Evolutionary conservation across 2,797 vertebrate species (phyloP).

Genomic region (Hyperoplus lanceolatus): DNA sequence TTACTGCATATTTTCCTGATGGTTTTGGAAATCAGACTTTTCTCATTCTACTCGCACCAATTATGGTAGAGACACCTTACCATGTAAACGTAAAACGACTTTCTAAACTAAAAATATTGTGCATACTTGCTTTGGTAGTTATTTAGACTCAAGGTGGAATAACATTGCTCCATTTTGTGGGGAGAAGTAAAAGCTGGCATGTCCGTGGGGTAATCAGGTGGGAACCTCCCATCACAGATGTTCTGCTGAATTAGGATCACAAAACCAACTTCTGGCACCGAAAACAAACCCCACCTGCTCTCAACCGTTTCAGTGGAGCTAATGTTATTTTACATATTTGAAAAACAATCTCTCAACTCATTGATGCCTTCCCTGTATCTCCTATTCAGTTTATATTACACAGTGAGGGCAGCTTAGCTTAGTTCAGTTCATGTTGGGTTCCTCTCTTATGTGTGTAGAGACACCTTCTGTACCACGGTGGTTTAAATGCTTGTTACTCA

Average conservation of each 20-base stretch:
- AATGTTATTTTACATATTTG: conserved; percentile 25
- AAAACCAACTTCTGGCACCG: conserved; percentile 48
- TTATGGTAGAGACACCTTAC: background rate
- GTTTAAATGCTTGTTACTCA: conserved; percentile 30
- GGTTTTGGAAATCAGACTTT: conserved; percentile 7
- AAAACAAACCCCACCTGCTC: conserved; percentile 43
- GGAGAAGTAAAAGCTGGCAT: conserved; percentile 43
- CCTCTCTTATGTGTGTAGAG: conserved; percentile 2
- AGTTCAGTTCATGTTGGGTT: background rate
- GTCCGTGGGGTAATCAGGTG: conserved; percentile 64
- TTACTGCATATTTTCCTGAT: background rate
- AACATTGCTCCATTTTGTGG: conserved; percentile 17
- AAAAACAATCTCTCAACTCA: background rate
- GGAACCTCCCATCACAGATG: conserved; percentile 76
- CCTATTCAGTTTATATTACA: background rate
- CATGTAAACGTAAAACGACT: background rate
- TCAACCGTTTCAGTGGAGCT: conserved; percentile 2
- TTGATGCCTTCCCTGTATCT: background rate
- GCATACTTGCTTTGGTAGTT: background rate
- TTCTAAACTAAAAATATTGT: background rate
- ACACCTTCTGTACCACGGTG: background rate
- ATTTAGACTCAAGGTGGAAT: conserved; percentile 15
- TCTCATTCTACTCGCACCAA: conserved; percentile 3
- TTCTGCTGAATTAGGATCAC: conserved; percentile 70
- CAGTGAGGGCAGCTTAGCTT: background rate